Evolutionary conservation across 2,797 vertebrate genomes (phyloP).

Genomic region (Liasis olivaceus): DNA sequence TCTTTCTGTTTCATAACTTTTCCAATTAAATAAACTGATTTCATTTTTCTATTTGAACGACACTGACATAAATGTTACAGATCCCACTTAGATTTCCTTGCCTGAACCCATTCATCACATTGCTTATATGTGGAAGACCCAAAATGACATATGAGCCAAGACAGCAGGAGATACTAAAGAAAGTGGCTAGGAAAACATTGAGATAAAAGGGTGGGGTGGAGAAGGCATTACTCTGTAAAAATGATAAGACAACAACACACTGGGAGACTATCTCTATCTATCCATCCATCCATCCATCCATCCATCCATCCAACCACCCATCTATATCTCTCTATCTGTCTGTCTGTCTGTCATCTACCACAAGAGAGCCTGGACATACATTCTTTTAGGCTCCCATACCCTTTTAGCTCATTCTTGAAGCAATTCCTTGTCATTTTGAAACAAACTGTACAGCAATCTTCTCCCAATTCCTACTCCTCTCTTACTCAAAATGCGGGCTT

Average conservation of each 20-base stretch:
- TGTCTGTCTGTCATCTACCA: background rate
- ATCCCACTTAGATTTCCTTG: background rate
- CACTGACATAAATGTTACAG: background rate
- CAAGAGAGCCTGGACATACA: background rate
- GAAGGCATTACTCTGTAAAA: background rate
- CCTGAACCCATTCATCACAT: background rate
- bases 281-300: too few species aligned
- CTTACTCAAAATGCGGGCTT: background rate
- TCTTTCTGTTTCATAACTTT: constrained; percentile 7
- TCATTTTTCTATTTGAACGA: background rate
- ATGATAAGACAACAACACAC: background rate
- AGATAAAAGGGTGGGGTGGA: background rate
- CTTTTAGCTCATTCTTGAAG: background rate
- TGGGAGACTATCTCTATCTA: background rate
- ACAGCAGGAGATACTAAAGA: background rate
- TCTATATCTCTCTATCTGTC: background rate
- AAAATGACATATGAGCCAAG: background rate
- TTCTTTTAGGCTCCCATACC: background rate
- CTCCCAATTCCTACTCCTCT: background rate
- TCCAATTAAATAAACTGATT: background rate
- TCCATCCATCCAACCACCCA: background rate
- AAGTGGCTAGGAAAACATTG: background rate
- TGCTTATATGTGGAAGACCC: background rate
- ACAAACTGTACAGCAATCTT: background rate
- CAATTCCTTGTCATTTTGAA: background rate